These are phyloP conservation scores for Malurus elegans DNA, from an alignment of 2,113 vertebrate species.

Conservation along the genomic window DNA sequence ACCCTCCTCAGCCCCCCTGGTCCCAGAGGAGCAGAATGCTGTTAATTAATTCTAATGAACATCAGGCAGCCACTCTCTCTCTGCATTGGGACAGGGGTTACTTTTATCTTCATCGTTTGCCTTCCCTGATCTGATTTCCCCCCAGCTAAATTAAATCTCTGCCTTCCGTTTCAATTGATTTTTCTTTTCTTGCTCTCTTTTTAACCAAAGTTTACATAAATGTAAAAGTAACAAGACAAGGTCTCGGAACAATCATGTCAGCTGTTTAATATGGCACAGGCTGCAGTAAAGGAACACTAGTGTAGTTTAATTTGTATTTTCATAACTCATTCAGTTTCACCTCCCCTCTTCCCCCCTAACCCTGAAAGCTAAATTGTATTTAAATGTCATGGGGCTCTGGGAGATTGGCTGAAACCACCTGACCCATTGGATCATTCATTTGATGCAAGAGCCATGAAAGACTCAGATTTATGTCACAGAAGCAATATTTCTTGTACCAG, in stretches of 20 bases:
- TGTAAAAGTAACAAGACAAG: constrained; percentile 11
- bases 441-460: not conserved
- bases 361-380: constrained; percentile 9
- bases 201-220: constrained; percentile 57
- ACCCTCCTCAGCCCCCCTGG: not conserved
- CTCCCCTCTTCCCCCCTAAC: not conserved
- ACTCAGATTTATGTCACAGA: not conserved
- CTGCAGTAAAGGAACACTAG: not conserved
- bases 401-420: not conserved
- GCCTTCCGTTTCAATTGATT: constrained; percentile 64
- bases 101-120: constrained; percentile 60
- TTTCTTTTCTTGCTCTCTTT: constrained; percentile 31
- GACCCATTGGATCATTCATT: not conserved
- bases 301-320: constrained; percentile 33
- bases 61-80: not conserved
- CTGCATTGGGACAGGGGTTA: not conserved
- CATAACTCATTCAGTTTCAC: not conserved
- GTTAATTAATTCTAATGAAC: constrained; percentile 67
- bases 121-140: constrained; percentile 56
- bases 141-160: constrained; percentile 59
- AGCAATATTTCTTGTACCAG: not conserved
- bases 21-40: not conserved
- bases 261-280: not conserved
- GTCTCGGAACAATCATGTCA: constrained; percentile 9
- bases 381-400: not conserved